Evolutionary conservation across 2,113 vertebrate species (phyloP).

Genomic region (Oxyruncus cristatus): DNA sequence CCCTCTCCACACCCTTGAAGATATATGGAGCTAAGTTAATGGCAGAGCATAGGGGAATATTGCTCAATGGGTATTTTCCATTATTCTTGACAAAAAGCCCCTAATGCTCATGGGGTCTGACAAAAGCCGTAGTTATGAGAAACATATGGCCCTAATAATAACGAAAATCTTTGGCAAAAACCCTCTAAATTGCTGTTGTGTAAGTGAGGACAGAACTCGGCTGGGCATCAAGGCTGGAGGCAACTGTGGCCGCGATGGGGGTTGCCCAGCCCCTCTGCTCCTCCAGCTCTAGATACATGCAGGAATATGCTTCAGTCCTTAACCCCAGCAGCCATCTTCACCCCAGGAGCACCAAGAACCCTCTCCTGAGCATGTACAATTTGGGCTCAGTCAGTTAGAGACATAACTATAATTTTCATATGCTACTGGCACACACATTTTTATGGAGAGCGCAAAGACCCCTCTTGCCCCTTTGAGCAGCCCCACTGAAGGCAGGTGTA

Average conservation of each 20-base stretch:
- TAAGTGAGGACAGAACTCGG: not conserved
- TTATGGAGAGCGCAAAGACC: not conserved
- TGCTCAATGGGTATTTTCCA: conserved; percentile 34
- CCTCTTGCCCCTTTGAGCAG: not conserved
- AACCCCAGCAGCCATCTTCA: not conserved
- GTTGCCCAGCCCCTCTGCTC: not conserved
- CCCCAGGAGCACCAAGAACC: not conserved
- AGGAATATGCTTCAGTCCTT: not conserved
- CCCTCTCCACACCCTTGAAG: conserved; percentile 15
- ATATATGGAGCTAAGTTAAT: conserved; percentile 31
- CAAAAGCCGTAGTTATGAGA: not conserved
- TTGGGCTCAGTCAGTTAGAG: not conserved
- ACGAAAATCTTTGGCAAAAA: not conserved
- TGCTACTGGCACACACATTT: not conserved
- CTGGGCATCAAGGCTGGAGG: not conserved
- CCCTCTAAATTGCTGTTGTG: not conserved
- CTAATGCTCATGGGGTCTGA: not conserved
- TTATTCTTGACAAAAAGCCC: conserved; percentile 24
- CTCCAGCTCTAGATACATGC: not conserved
- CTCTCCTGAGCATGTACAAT: not conserved
- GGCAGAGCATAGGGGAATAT: not conserved
- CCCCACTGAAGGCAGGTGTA: not conserved
- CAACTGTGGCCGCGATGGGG: not conserved
- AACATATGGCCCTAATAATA: conserved; percentile 36
- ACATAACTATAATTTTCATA: not conserved